A percentile compares a stretch with the other conserved stretches of the same genome.
phyloP scores from a whole-genome alignment of 2,888 invertebrate species.

The Morpho deidamia region DNA sequence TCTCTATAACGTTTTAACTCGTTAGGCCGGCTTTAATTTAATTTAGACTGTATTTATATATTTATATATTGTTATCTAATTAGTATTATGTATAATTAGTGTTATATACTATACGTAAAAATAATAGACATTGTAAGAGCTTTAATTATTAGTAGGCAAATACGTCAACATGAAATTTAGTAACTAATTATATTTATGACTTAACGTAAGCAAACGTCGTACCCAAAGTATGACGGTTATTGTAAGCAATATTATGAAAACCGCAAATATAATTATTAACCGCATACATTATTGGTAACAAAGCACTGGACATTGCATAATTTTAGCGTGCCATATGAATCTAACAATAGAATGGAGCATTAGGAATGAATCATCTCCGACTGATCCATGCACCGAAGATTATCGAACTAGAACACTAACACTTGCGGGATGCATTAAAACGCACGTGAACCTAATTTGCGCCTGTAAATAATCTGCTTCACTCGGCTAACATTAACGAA shows the following conservation, averaged over 20 bases:
- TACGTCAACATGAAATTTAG: no score
- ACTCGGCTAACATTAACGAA: conserved; percentile 62
- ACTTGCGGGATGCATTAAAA: conserved; percentile 73
- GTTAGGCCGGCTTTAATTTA: no score
- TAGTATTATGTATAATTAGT: no score
- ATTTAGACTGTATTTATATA: no score
- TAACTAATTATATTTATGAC: no score
- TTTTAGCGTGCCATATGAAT: conserved; percentile 56
- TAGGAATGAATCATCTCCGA: conserved; percentile 65
- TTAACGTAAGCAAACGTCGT: no score
- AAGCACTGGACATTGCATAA: conserved; percentile 63
- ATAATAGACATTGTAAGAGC: no score
- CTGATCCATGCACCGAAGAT: conserved; percentile 73
- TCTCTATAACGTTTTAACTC: background rate
- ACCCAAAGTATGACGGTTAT: no score
- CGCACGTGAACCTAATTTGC: conserved; percentile 76
- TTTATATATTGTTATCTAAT: no score
- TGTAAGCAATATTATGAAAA: background rate
- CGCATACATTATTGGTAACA: conserved; percentile 32
- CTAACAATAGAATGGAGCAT: conserved; percentile 71
- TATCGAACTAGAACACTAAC: conserved; percentile 75
- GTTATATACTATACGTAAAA: no score
- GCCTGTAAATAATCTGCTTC: conserved; percentile 54
- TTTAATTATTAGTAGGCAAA: no score
- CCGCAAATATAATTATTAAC: conserved; percentile 24